Conservation (phyloP, 2,113 vertebrate species). For the Corythaixoides concolor region DNA sequence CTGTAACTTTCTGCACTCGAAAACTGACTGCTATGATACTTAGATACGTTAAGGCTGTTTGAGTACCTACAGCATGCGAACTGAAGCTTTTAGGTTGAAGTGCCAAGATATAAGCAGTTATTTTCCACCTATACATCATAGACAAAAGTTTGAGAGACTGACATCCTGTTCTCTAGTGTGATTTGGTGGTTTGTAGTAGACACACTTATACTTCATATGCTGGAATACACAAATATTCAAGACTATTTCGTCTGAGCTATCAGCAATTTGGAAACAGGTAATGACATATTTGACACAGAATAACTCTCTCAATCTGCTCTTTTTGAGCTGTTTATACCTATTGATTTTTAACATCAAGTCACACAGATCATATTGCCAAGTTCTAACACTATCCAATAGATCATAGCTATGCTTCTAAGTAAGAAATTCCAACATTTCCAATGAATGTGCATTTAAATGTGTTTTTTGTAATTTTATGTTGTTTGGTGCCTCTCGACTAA, state of each 20-base stretch:
- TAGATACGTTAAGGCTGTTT: not conserved
- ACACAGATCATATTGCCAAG: not conserved
- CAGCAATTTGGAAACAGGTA: not conserved
- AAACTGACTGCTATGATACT: not conserved
- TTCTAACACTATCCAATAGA: not conserved
- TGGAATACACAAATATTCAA: not conserved
- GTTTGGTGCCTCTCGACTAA: not conserved
- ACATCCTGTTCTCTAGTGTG: not conserved
- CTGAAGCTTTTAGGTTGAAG: not conserved
- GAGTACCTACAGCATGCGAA: not conserved
- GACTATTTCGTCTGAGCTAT: not conserved
- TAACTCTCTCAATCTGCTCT: not conserved
- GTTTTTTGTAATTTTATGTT: not conserved
- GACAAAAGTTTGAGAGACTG: not conserved
- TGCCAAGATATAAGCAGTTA: not conserved
- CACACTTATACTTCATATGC: not conserved
- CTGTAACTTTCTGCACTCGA: rapidly evolving
- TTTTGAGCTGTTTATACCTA: not conserved
- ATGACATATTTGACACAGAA: not conserved
- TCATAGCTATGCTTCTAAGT: not conserved
- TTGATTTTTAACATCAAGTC: not conserved
- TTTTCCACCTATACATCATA: not conserved
- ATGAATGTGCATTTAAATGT: not conserved
- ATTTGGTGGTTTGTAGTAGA: not conserved
- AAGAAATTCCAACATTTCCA: not conserved